Evolutionary conservation across 2,888 invertebrate genomes (phyloP), one percentile per base, ranked within the genome.

Genomic region (Himalopsyche japonica): DNA sequence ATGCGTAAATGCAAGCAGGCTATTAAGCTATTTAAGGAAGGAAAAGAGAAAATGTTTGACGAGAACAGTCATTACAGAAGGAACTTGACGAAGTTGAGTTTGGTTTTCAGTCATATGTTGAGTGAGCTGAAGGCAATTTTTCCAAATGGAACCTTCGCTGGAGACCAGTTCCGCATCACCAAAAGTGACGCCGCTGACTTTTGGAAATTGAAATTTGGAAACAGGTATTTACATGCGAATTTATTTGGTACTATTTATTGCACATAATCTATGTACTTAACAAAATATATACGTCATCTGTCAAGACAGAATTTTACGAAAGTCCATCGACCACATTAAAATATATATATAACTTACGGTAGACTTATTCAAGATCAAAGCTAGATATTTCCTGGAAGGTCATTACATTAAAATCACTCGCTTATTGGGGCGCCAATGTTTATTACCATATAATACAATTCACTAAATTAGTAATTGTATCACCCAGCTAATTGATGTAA

Each of bases 41-140:
- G 98, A 83, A 98, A 98, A 89, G 98, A 99, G 89, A 98, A 98
- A 91, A 98, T 99, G 98, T 99, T 98, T 91, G 99, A 99, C 89
- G 99, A 99, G 91, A 96, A 96, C 88, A 92, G 92, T 18, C 97
- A 97, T 89, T 98, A 98, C 89, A 94, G 99, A 87, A 93, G 99
- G 88, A 98, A 98, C 91, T 92, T 99, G 89, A 99, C 98, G 80
- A 99, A 99, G 93, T 94, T 99, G 76, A 99, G 99, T 91, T 94
- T 99, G 89, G 99, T 99, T 88, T 99, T 99, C 92, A 99, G 98
- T 90, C 99, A 99, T 93, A 99, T 99, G 99, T 94, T 99, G 88
- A 98, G 98, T 90, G 99, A 99, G 93, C 92, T 99, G 87, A 99
- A 99, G 92, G 99, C 99, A 57, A 96, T 99, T 89, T 99, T 99